Conservation (phyloP, 2,113 vertebrate genomes). For the Paraplagusia blochii region DNA sequence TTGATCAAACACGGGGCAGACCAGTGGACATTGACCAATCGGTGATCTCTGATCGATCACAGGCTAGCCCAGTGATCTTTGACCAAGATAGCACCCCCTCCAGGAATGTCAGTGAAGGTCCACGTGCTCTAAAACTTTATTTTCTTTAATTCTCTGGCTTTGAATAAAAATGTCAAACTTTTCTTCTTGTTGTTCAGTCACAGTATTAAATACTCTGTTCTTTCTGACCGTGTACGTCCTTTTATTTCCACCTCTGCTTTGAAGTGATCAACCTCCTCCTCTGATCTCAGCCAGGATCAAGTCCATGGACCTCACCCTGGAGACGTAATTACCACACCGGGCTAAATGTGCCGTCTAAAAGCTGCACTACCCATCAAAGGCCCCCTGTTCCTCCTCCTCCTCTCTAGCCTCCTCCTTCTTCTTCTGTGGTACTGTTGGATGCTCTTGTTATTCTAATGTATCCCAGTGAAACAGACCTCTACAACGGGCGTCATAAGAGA, state of each 20-base stretch:
- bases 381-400: conserved; percentile 10
- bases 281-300: conserved; percentile 61
- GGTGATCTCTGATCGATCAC: too few species aligned
- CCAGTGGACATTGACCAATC: too few species aligned
- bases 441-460: conserved; percentile 4
- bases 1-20: too few species aligned
- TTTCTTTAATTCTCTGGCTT: too few species aligned
- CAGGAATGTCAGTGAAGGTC: too few species aligned
- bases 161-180: background rate
- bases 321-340: conserved; percentile 70
- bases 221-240: conserved; percentile 20
- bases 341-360: conserved; percentile 65
- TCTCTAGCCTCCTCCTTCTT: conserved; percentile 19
- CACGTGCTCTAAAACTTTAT: too few species aligned
- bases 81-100: too few species aligned
- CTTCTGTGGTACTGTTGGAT: conserved; percentile 29
- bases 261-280: conserved; percentile 40
- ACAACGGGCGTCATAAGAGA: background rate
- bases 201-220: background rate
- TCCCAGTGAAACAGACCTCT: too few species aligned
- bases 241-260: conserved; percentile 42
- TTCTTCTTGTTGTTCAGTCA: too few species aligned
- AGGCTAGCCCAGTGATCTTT: too few species aligned
- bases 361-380: conserved; percentile 57
- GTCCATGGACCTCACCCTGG: conserved; percentile 60